Evolutionary conservation across 2,113 vertebrate species (phyloP), one percentile per base, ranked within the genome.

Genomic region (Notarius quadriscutis): DNA sequence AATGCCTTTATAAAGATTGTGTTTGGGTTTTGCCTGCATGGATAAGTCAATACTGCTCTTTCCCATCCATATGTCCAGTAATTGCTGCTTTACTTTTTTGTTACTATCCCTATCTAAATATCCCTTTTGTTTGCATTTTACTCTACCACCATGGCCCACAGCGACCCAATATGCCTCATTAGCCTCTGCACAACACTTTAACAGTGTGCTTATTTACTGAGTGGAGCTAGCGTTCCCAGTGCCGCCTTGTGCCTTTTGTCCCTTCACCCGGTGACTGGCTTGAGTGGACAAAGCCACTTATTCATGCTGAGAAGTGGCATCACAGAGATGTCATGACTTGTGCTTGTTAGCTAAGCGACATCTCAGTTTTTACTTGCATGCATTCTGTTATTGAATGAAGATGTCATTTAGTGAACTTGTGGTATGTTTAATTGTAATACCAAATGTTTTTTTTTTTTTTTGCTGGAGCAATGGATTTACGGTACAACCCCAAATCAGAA

Each of bases 151-250:
- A 57, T 65, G 62, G 34, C 80, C 80, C 72, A 41, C 20, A 30
- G n/a, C 17, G n/a, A 87, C 72, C 80, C 20, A 17, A 60, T 74
- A 60, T 74, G 20, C 30, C 81, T 80, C 84, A 88, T 84, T 51
- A 86, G 34, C 11, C 60, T 51, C 89, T 87, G 90, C 91, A 84
- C 87, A 87, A 81, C 83, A 58, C 84, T 58, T 41, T 86, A 94
- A 95, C 94, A 95, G 93, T 94, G 92, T 84, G 7, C 25, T 84
- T 93, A 94, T 95, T 96, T 94, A 94, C 88, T 78, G 86, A 74
- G 83, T 63, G 14, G 80, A 81, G 83, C 89, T 87, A 27, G 86
- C 80, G 50, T 78, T 84, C 69, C 83, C 75, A 74, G 84, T 81
- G 71, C 50, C 83, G 63, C 84, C 87, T 84, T 65, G 75, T 88